Evolutionary conservation across 1,140 invertebrate genomes (phyloP), one percentile per base, ranked within the genome.

Genomic region (Cyclina sinensis): DNA sequence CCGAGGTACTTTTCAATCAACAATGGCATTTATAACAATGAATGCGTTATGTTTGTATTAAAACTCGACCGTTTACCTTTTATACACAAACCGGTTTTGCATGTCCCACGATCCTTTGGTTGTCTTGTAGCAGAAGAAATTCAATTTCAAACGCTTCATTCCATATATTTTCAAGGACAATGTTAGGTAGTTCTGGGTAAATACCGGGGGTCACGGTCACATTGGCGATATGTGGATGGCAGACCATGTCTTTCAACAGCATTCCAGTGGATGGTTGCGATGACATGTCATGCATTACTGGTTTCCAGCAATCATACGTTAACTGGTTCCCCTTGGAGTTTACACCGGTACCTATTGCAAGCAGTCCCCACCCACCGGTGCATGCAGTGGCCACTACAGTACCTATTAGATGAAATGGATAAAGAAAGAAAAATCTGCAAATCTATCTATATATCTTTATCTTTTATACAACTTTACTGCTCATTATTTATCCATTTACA

Each of bases 251-350:
- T 35, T 80, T 80, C 24, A 80, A 32, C 12, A 80, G 76, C 43
- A 80, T 80, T 30, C 76, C 76, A 80, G 9, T 27, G 3, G 76
- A 80, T 57, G 48, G 46, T 51, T 54, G 5, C 24, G 21, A 5
- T 0, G 46, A 54, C n/a, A 7, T 48, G 32, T 80, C 76, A 57
- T 80, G 76, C 18, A 80, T 32, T 18, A 80, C 43, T 32, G 76
- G 76, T 57, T 80, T 80, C 76, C 76, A 80, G 48, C 76, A 80
- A n/a, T 80, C 76, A 57, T 80, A 80, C 9, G 48, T 54, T 7
- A 35, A 27, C 12, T 35, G n/a, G 32, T 32, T n/a, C 2, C n/a
- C 76, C 12, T 27, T 27, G 11, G 18, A 24, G 24, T 51, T 35
- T 0, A 54, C 76, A 80, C 32, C 32, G 46, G 46, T 57, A 54